A percentile compares a stretch with the other conserved stretches of the same genome.
These are phyloP conservation scores for Xenopus tropicalis DNA, from an alignment of 2,113 vertebrate species.

Conservation along the genomic window UCB_Xtro_10.0 CM004444.2:152233001-152233500, in stretches of 20 bases:
- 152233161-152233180: constrained; percentile 47
- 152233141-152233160: constrained; percentile 65
- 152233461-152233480: background rate
- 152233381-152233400: constrained; percentile 56
- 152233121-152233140: constrained; percentile 59
- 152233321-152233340: constrained; percentile 69
- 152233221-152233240: constrained; percentile 64
- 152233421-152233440: constrained; percentile 43
- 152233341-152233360: constrained; percentile 71
- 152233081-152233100: constrained; percentile 57
- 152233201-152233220: constrained; percentile 63
- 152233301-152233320: constrained; percentile 67
- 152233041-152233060: constrained; percentile 54
- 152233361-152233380: constrained; percentile 77
- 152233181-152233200: constrained; percentile 61
- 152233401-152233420: constrained; percentile 47
- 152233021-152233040: constrained; percentile 63
- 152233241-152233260: constrained; percentile 67
- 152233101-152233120: constrained; percentile 63
- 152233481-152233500: too few species aligned
- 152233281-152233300: constrained; percentile 63
- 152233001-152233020: constrained; percentile 55
- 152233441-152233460: background rate
- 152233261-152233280: constrained; percentile 68
- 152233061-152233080: constrained; percentile 59